Conservation (phyloP, 2,113 vertebrate species). For the Petaurus breviceps region DNA sequence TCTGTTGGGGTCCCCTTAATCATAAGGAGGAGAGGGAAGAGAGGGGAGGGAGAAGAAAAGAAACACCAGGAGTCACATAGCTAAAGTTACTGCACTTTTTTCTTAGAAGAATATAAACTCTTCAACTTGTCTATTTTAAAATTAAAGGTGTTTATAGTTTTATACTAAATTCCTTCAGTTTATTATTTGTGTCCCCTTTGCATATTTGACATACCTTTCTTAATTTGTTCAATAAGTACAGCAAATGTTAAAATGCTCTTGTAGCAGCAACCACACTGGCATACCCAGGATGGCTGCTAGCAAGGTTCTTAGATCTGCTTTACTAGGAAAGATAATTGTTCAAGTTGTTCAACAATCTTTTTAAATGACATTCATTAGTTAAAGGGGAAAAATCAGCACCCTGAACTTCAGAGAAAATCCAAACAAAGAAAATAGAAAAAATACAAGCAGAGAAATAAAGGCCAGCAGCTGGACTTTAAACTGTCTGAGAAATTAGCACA, state of each 20-base stretch:
- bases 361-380: too few relatives aligned
- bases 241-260: not conserved
- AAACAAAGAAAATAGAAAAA: too few relatives aligned
- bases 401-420: too few relatives aligned
- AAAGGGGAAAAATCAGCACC: too few relatives aligned
- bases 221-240: not conserved
- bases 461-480: too few relatives aligned
- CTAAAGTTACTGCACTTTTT: not conserved
- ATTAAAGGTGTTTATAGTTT: not conserved
- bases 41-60: not conserved
- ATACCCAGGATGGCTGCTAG: too few relatives aligned
- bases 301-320: too few relatives aligned
- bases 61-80: not conserved
- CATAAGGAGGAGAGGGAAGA: not conserved
- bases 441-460: too few relatives aligned
- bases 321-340: too few relatives aligned
- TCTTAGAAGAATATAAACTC: not conserved
- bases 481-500: too few relatives aligned
- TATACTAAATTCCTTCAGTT: not conserved
- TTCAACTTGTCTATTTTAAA: slow-evolving; percentile 6
- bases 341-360: too few relatives aligned
- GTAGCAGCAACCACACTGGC: too few relatives aligned
- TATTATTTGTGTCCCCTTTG: not conserved
- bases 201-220: not conserved
- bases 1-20: not conserved